Base-by-base conservation (phyloP, 53 echinoderm and acorn worm genomes). In the Antedon mediterranea region DNA sequence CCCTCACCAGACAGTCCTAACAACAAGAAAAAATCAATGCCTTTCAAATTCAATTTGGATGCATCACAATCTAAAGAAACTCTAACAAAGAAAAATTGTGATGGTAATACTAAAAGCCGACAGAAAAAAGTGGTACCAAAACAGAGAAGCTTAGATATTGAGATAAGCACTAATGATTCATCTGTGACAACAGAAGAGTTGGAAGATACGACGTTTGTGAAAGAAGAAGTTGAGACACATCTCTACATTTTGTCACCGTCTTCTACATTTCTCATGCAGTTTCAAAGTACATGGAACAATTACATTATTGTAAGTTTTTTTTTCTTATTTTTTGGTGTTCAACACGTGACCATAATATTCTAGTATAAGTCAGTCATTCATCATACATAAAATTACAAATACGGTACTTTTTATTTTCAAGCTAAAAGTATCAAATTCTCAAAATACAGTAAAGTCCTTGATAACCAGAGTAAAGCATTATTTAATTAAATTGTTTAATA, bases 241-340 rank as follows among this genome's bases (percentile, higher is more conserved):
- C n/a, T 92, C 32, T 95, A 91, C 76, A 84, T 95, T 72, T 79
- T 94, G n/a, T 87, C 91, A 30, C 76, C 84, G 43, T 85, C 87
- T 28, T 95, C 97, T 43, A 91, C 97, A 4, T 83, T 95, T 75
- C 80, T 95, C 32, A 95, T 92, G 91, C 92, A 86, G 78, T 79
- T 95, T 27, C 89, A 90, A 80, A 92, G 91, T 70, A 83, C 97
- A 28, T 95, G 97, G 97, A 92, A 89, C 77, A 95, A 95, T 34
- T 83, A 85, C 75, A 89, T 85, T 32, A 89, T 95, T 33, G 97
- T 95, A 84, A 92, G 97, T 94, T 34, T 78, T 37, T 4, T 4
- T 37, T 37, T n/a, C n/a, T n/a, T n/a, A n/a, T n/a, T n/a, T n/a
- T n/a, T n/a, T n/a, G n/a, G n/a, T n/a, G n/a, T n/a, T n/a, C n/a